Base-by-base conservation (phyloP, 2,888 invertebrate genomes). In the Phalera bucephala region DNA sequence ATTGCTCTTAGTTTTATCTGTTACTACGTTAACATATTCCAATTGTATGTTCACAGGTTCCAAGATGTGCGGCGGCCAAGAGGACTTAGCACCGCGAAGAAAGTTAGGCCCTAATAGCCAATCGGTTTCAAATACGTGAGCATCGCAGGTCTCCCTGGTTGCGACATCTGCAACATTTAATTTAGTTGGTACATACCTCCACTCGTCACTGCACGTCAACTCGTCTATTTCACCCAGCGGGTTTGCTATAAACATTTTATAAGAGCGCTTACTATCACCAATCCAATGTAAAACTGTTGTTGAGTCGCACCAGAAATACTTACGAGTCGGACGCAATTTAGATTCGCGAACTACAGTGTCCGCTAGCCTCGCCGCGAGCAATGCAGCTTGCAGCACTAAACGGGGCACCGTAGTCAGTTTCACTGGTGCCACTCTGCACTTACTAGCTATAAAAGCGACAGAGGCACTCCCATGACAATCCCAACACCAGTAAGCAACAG, bases 161-260 rank as follows among this genome's bases (percentile, higher is more conserved):
- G 36, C 48, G 0, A 46, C 9, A 20, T 62, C 57, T 0, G 61
- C 56, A 6, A 54, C 33, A 13, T 63, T 58, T 21, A 47, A 9
- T 1, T 39, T 28, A 0, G 59, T 51, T 2, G 64, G 60, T 3
- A 69, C 40, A 36, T 61, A 64, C 17, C 40, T 28, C 68, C 67
- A 71, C 3, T 66, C 49, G 0, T 31, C 10, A 2, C 28, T 28
- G 3, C 22, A 12, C 5, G 42, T 47, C n/a, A n/a, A n/a, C n/a
- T n/a, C n/a, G 15, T 60, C 61, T 4, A 60, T 50, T 17, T 61
- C 57, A 0, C 56, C 56, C 0, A 62, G 25, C 4, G 57, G 33
- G 14, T 62, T 35, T 1, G 55, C 50, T 1, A 46, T 31, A 28
- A 46, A 61, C 0, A 32, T 7, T 36, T 53, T 52, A 20, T 61